These are phyloP conservation scores for Bombyx mandarina DNA, from an alignment of 1,140 invertebrate genomes.

Conservation along the genomic window DNA sequence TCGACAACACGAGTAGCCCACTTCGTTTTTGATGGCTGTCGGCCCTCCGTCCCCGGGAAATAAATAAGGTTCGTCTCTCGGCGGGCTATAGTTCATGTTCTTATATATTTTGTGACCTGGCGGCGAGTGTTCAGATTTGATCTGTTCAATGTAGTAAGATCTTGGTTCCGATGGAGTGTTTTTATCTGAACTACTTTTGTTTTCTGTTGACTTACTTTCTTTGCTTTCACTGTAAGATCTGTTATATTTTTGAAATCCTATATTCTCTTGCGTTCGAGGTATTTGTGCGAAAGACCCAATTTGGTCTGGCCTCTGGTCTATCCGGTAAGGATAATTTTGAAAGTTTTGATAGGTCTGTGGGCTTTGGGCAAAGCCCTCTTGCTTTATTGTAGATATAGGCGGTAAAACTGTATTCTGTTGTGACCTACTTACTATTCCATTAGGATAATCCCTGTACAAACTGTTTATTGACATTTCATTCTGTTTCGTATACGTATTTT, in stretches of 20 bases:
- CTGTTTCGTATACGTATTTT: conserved; percentile 35
- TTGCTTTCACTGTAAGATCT: conserved; percentile 36
- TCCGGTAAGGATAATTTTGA: conserved; percentile 31
- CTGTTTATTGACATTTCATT: conserved; percentile 23
- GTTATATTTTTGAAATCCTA: conserved; percentile 58
- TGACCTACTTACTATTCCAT: conserved; percentile 29
- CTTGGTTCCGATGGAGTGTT: conserved; percentile 32
- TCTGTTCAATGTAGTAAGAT: conserved; percentile 67
- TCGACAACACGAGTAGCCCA: conserved; percentile 79
- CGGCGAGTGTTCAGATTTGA: conserved; percentile 69
- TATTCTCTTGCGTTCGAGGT: conserved; percentile 44
- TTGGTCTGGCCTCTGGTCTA: conserved; percentile 30
- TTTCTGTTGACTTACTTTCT: conserved; percentile 30
- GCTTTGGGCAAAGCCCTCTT: conserved; percentile 58
- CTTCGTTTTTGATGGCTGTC: conserved; percentile 69
- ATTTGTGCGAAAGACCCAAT: conserved; percentile 36
- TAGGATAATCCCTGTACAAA: conserved; percentile 41
- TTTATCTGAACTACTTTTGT: conserved; percentile 19
- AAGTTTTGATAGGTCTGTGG: conserved; percentile 38
- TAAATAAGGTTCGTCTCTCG: conserved; percentile 66
- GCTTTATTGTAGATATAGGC: conserved; percentile 69
- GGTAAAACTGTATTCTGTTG: conserved; percentile 53
- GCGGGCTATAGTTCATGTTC: conserved; percentile 52
- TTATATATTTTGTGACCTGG: conserved; percentile 70
- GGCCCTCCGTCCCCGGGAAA: conserved; percentile 79